A percentile compares a stretch with the other conserved stretches of the same genome.
These are phyloP conservation scores for Python bivittatus DNA, from an alignment of 2,113 vertebrate genomes.

Conservation along the genomic window DNA sequence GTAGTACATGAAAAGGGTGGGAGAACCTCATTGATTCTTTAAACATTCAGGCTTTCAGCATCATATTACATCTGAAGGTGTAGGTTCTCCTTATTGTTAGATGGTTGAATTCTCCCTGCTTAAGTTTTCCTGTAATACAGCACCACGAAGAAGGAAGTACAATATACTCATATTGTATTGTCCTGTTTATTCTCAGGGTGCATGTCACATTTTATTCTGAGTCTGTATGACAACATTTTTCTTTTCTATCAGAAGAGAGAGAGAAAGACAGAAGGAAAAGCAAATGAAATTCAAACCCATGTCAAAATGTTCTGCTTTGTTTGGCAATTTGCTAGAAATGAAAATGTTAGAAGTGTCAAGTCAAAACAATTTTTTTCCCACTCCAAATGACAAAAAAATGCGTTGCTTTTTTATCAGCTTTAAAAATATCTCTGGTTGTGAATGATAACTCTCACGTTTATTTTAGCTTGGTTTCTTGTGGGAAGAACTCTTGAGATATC, in stretches of 20 bases:
- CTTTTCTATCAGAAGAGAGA: background rate
- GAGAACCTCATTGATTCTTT: background rate
- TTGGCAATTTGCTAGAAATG: slow-evolving; percentile 1
- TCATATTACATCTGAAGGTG: background rate
- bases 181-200: background rate
- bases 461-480: background rate
- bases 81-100: background rate
- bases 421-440: slow-evolving; percentile 15
- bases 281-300: background rate
- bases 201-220: background rate
- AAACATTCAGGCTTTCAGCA: background rate
- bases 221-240: background rate
- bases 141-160: background rate
- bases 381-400: background rate
- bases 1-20: background rate
- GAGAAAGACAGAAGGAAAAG: background rate
- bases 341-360: background rate
- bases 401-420: background rate
- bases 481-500: background rate
- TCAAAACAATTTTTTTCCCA: background rate
- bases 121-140: background rate
- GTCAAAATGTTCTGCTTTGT: slow-evolving; percentile 1
- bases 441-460: slow-evolving; percentile 11
- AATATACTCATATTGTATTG: background rate
- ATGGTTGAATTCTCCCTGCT: background rate